A percentile compares a stretch with the other conserved stretches of the same genome.
These are phyloP conservation scores for Caenorhabditis latens DNA, from an alignment of 1,140 invertebrate species.

Conservation along the genomic window DNA sequence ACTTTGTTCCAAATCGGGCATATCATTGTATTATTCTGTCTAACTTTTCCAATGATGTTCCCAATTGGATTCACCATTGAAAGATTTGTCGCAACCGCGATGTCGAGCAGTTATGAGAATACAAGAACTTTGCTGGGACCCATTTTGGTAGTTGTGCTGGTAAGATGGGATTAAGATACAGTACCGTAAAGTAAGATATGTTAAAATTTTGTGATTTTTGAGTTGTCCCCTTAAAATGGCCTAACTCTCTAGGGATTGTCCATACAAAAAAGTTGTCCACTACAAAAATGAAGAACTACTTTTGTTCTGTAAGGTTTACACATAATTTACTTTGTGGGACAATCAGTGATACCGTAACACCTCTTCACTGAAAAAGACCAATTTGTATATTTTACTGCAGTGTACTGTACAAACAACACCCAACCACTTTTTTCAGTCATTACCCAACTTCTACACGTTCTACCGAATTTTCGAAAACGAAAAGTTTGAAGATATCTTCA, in stretches of 20 bases:
- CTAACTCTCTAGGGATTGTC: no score
- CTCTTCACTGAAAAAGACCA: no score
- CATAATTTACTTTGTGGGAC: no score
- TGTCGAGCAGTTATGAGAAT: neutral
- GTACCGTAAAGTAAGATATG: no score
- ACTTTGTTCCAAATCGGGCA: neutral
- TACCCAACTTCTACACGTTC: neutral
- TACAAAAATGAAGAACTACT: no score
- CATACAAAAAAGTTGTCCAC: no score
- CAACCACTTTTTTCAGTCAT: neutral
- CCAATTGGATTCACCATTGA: neutral
- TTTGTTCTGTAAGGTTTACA: no score
- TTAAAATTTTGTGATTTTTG: no score
- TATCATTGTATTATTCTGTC: neutral
- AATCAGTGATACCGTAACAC: neutral
- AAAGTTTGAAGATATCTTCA: neutral
- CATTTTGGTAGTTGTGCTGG: neutral
- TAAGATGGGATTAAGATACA: neutral
- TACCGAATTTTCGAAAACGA: neutral
- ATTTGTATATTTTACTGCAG: no score
- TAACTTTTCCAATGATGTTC: neutral
- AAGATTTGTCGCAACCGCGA: neutral
- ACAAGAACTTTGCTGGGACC: neutral
- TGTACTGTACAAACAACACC: no score
- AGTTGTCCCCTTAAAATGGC: no score